Conservation (phyloP, 2,888 invertebrate genomes). For the Perithous albicinctus region DNA sequence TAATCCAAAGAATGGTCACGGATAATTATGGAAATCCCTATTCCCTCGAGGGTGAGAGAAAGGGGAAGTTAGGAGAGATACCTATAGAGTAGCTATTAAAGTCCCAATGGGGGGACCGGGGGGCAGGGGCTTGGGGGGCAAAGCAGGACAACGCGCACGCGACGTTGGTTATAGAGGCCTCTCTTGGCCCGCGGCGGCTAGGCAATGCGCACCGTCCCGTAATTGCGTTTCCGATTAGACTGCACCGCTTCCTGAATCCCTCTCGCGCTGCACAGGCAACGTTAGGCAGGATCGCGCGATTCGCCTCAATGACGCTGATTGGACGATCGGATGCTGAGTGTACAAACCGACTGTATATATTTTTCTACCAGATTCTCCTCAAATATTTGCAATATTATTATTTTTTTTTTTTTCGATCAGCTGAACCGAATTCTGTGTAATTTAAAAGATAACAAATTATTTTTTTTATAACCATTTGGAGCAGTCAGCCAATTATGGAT, state of each 20-base stretch:
- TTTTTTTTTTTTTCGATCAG: neutral
- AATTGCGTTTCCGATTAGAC: slow-evolving; percentile 67
- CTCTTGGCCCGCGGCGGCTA: slow-evolving; percentile 46
- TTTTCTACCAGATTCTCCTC: neutral
- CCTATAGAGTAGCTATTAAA: neutral
- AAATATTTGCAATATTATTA: neutral
- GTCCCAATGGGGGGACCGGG: slow-evolving; percentile 30
- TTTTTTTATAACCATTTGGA: too few relatives aligned
- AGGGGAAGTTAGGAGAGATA: slow-evolving; percentile 26
- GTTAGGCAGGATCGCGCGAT: slow-evolving; percentile 11
- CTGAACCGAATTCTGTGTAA: neutral
- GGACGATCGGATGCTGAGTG: slow-evolving; percentile 41
- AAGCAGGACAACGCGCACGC: slow-evolving; percentile 34
- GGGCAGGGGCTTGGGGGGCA: too few relatives aligned
- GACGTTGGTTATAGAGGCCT: slow-evolving; percentile 39
- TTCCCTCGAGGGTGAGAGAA: slow-evolving; percentile 46
- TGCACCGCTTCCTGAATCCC: slow-evolving; percentile 58
- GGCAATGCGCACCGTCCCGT: slow-evolving; percentile 41
- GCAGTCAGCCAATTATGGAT: neutral
- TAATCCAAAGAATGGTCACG: slow-evolving; percentile 61
- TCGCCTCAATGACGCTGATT: slow-evolving; percentile 25
- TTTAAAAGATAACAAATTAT: neutral
- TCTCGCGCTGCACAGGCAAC: slow-evolving; percentile 21
- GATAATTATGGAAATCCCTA: slow-evolving; percentile 65
- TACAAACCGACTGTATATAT: slow-evolving; percentile 10